A percentile compares a stretch with the other conserved stretches of the same genome.
Conservation (phyloP, 2,888 invertebrate genomes). For the Pocota personata region DNA sequence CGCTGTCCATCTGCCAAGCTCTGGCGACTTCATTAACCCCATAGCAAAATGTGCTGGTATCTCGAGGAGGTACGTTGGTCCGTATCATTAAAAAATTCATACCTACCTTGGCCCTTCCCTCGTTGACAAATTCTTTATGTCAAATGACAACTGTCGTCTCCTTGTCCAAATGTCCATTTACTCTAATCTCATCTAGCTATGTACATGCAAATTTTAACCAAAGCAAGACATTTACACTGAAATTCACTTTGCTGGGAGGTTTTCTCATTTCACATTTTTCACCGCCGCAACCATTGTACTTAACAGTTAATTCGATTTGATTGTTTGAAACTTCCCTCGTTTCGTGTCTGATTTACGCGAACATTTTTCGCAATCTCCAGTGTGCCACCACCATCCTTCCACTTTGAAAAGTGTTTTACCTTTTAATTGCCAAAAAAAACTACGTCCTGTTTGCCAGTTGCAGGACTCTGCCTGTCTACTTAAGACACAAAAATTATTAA, state of each 20-base stretch:
- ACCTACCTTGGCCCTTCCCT: too few species aligned
- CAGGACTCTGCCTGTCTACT: slow-evolving; percentile 49
- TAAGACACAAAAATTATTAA: slow-evolving; percentile 28
- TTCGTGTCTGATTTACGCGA: slow-evolving; percentile 11
- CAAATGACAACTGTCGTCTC: slow-evolving; percentile 16
- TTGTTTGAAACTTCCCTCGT: neutral
- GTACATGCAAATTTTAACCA: neutral
- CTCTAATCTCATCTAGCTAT: neutral
- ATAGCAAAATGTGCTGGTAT: too few species aligned
- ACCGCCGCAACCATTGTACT: neutral
- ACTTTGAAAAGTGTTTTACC: slow-evolving; percentile 1
- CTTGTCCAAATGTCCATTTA: slow-evolving; percentile 7
- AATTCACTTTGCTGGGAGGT: slow-evolving; percentile 10
- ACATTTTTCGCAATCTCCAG: neutral
- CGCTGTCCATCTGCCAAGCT: too few species aligned
- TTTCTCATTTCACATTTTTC: neutral
- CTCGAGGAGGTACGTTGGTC: too few species aligned
- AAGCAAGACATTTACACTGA: neutral
- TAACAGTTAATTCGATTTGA: slow-evolving; percentile 16
- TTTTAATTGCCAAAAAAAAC: slow-evolving; percentile 26
- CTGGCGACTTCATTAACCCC: too few species aligned
- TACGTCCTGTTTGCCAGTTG: neutral
- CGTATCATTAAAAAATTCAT: too few species aligned
- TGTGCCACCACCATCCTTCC: neutral
- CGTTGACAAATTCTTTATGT: neutral